Percentiles rank a stretch among this genome's conserved stretches.
These are phyloP conservation scores for Hydropsyche tenuis DNA, from an alignment of 1,140 invertebrate species.

Conservation along the genomic window DNA sequence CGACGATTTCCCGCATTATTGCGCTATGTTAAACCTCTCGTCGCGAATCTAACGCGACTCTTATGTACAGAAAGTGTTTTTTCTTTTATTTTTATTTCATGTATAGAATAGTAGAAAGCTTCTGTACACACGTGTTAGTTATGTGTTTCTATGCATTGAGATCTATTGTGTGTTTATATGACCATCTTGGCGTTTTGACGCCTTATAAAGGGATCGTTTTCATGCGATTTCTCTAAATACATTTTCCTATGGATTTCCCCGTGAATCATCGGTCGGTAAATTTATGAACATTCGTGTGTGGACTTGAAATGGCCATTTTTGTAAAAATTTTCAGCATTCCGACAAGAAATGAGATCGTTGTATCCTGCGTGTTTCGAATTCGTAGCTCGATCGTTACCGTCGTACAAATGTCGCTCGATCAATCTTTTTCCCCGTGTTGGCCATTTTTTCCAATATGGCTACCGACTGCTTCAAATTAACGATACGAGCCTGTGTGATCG, in stretches of 20 bases:
- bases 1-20: constrained; percentile 21
- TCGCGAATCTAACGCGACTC: background rate
- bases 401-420: background rate
- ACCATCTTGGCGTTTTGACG: too few relatives aligned
- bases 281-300: too few relatives aligned
- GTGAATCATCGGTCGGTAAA: too few relatives aligned
- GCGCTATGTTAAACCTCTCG: constrained; percentile 9
- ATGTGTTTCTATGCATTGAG: background rate
- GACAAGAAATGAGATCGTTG: too few relatives aligned
- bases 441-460: background rate
- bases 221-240: too few relatives aligned
- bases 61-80: constrained; percentile 19
- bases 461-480: constrained; percentile 12
- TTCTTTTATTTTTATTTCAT: background rate
- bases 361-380: too few relatives aligned
- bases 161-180: too few relatives aligned
- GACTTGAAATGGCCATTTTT: too few relatives aligned
- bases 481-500: constrained; percentile 39
- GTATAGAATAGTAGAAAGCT: constrained; percentile 8
- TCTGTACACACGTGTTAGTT: background rate
- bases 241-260: too few relatives aligned
- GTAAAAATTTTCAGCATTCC: too few relatives aligned
- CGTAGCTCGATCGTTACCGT: too few relatives aligned
- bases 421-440: background rate
- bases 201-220: too few relatives aligned